These are phyloP conservation scores for Pseudoips prasinana DNA, from an alignment of 2,888 invertebrate genomes.

Conservation along the genomic window DNA sequence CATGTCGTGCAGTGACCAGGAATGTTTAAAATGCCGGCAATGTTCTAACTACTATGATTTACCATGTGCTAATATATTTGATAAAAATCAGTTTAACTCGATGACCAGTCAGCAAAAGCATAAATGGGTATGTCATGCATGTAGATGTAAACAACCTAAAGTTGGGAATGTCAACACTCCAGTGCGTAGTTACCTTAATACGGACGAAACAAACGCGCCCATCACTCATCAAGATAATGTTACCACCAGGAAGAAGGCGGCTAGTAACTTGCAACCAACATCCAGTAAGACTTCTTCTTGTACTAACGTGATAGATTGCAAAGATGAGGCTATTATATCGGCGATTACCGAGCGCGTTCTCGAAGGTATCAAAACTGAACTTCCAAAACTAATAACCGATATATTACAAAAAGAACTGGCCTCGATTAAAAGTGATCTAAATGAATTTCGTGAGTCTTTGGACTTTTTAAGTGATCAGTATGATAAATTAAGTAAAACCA, in stretches of 20 bases:
- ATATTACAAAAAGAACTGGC: slow-evolving; percentile 1
- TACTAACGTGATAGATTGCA: neutral
- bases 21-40: too few species aligned
- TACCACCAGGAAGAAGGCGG: neutral
- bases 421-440: slow-evolving; percentile 1
- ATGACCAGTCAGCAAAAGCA: neutral
- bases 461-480: slow-evolving; percentile 1
- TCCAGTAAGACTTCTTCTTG: neutral
- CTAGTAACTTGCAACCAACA: neutral
- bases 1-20: too few species aligned
- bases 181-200: slow-evolving; percentile 1
- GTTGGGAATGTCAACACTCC: slow-evolving; percentile 2
- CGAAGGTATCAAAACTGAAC: neutral
- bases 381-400: slow-evolving; percentile 3
- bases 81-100: too few species aligned
- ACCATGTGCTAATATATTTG: too few species aligned
- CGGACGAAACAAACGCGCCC: neutral
- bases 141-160: slow-evolving; percentile 4
- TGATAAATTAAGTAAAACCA: slow-evolving; percentile 3
- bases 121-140: slow-evolving; percentile 1
- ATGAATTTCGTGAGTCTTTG: slow-evolving; percentile 2
- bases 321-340: slow-evolving; percentile 1
- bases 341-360: slow-evolving; percentile 4
- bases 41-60: too few species aligned
- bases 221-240: neutral